These are phyloP conservation scores for Zosterops pallidus DNA, from an alignment of 2,113 vertebrate genomes.

Conservation along the genomic window DNA sequence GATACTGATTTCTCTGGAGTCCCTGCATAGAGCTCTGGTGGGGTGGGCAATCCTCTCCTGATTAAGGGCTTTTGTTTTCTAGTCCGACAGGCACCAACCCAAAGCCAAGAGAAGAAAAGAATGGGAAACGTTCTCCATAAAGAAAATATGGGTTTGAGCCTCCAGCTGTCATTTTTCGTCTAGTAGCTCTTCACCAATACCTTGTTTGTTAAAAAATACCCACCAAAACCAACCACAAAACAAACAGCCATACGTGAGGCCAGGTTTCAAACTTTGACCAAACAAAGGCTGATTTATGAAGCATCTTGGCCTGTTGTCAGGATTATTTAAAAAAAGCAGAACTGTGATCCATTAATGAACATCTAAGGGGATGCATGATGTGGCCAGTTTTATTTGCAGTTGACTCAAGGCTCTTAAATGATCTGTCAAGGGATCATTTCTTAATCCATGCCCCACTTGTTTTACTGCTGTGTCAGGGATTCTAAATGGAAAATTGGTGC, in stretches of 20 bases:
- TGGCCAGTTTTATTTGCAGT: neutral
- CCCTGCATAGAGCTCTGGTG: neutral
- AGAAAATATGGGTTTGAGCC: neutral
- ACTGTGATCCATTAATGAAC: neutral
- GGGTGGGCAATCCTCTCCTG: too few relatives aligned
- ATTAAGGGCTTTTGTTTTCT: neutral
- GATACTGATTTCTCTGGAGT: neutral
- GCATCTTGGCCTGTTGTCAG: neutral
- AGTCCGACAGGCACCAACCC: neutral
- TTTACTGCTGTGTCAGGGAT: slow-evolving; percentile 21
- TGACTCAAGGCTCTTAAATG: neutral
- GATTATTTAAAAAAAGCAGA: neutral
- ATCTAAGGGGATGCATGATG: neutral
- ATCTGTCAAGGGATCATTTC: neutral
- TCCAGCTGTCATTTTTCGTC: neutral
- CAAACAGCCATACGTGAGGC: neutral
- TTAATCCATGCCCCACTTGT: neutral
- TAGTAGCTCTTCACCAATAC: neutral
- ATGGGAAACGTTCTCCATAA: neutral
- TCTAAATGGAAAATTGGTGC: neutral
- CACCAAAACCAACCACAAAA: accelerated
- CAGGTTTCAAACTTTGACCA: neutral
- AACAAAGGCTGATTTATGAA: neutral
- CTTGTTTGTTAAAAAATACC: neutral
- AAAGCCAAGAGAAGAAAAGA: neutral